Percentiles rank a stretch among this genome's conserved stretches.
Conservation (phyloP, 1,140 invertebrate genomes). For the Heliconius congener region DNA sequence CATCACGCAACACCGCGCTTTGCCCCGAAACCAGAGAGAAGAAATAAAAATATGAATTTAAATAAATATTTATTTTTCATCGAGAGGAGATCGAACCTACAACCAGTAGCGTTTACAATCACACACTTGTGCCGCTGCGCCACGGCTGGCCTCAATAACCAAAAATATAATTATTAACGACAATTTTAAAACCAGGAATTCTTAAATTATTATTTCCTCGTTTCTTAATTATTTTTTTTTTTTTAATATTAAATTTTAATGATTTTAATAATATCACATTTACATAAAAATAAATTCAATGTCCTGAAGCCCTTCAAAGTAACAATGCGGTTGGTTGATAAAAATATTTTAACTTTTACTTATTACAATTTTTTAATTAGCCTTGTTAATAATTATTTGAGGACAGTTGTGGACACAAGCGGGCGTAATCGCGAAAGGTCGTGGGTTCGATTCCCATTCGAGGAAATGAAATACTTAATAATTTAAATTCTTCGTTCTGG, state of each 20-base stretch:
- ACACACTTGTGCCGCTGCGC: too few relatives aligned
- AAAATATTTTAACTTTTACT: background rate
- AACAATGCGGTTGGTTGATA: background rate
- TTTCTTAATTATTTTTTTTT: background rate
- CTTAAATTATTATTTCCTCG: background rate
- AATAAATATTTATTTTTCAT: too few relatives aligned
- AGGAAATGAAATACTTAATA: background rate
- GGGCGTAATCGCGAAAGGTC: background rate
- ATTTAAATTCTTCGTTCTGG: background rate
- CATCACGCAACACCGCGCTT: too few relatives aligned
- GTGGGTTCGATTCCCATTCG: background rate
- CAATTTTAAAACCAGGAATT: background rate
- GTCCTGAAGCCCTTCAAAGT: background rate
- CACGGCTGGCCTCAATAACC: background rate
- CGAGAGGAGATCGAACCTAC: too few relatives aligned
- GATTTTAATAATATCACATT: background rate
- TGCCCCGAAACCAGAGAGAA: too few relatives aligned
- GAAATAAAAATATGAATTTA: too few relatives aligned
- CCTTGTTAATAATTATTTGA: background rate
- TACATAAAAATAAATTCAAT: background rate
- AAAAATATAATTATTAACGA: background rate
- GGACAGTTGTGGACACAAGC: background rate
- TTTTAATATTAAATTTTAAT: background rate
- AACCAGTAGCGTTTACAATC: too few relatives aligned
- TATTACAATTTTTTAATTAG: background rate